A percentile compares a stretch with the other conserved stretches of the same genome.
These are phyloP conservation scores for Epizoanthus illoricatus DNA, from an alignment of 92 coral and sea anemone genomes.

Conservation along the genomic window DNA sequence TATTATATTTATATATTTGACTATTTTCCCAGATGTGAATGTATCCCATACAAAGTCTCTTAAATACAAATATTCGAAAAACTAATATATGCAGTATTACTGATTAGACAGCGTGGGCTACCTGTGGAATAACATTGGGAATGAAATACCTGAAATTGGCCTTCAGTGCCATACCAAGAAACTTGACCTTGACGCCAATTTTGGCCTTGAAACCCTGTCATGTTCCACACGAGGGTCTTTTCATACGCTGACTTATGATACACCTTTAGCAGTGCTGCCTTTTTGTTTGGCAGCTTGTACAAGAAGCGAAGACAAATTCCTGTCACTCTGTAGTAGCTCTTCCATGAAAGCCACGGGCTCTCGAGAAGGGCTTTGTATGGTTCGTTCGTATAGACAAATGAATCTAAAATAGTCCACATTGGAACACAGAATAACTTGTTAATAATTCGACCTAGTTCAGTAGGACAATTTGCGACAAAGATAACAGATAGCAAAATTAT, in stretches of 20 bases:
- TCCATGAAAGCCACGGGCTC: conserved; percentile 12
- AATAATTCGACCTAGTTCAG: too few relatives aligned
- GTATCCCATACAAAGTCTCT: too few relatives aligned
- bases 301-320: conserved; percentile 22
- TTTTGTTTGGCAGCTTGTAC: background rate
- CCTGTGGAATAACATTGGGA: too few relatives aligned
- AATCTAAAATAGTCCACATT: background rate
- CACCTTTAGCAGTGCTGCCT: background rate
- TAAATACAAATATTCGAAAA: too few relatives aligned
- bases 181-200: conserved; percentile 1
- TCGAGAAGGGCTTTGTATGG: background rate
- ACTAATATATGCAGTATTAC: too few relatives aligned
- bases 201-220: conserved; percentile 11
- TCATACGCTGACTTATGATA: background rate
- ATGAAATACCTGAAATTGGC: too few relatives aligned
- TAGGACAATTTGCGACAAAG: too few relatives aligned
- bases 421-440: too few relatives aligned
- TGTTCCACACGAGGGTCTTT: background rate
- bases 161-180: background rate
- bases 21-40: too few relatives aligned
- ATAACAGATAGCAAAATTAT: too few relatives aligned
- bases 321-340: background rate
- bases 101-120: too few relatives aligned
- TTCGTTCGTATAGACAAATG: background rate
- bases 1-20: too few relatives aligned